Conservation (phyloP, 1,140 invertebrate genomes). For the Diorhabda sublineata region DNA sequence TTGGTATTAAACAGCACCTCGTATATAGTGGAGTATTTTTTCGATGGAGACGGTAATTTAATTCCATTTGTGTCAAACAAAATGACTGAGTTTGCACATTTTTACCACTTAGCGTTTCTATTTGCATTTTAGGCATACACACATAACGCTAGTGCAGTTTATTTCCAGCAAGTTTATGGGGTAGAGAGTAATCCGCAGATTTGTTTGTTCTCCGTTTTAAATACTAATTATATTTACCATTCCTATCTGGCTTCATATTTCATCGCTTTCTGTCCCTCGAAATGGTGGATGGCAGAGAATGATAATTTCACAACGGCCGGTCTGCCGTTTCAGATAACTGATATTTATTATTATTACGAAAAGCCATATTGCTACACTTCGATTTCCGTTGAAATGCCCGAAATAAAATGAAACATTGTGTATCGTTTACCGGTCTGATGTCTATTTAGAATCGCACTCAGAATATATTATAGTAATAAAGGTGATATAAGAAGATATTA, state of each 20-base stretch:
- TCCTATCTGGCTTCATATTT: constrained; percentile 7
- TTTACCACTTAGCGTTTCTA: neutral
- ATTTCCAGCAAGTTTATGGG: constrained; percentile 2
- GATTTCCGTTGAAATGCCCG: constrained; percentile 9
- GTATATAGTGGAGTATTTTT: too few relatives aligned
- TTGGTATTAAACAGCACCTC: too few relatives aligned
- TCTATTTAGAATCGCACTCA: neutral
- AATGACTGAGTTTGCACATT: neutral
- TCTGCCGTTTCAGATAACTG: constrained; percentile 4
- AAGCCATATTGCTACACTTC: constrained; percentile 11
- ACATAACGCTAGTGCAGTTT: constrained; percentile 1
- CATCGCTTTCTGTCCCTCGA: constrained; percentile 10
- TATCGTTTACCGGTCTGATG: neutral
- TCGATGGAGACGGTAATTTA: neutral
- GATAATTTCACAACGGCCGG: constrained; percentile 11
- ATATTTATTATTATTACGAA: constrained; percentile 14
- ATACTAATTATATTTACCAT: constrained; percentile 15
- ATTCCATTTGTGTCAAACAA: neutral
- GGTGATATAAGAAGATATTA: too few relatives aligned
- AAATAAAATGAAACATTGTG: constrained; percentile 10
- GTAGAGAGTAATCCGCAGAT: constrained; percentile 9
- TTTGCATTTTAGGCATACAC: neutral
- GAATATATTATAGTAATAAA: neutral
- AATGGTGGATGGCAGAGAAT: constrained; percentile 9
- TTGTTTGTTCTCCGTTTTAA: constrained; percentile 17